These are phyloP conservation scores for Phalera bucephala DNA, from an alignment of 2,888 invertebrate species.

Conservation along the genomic window DNA sequence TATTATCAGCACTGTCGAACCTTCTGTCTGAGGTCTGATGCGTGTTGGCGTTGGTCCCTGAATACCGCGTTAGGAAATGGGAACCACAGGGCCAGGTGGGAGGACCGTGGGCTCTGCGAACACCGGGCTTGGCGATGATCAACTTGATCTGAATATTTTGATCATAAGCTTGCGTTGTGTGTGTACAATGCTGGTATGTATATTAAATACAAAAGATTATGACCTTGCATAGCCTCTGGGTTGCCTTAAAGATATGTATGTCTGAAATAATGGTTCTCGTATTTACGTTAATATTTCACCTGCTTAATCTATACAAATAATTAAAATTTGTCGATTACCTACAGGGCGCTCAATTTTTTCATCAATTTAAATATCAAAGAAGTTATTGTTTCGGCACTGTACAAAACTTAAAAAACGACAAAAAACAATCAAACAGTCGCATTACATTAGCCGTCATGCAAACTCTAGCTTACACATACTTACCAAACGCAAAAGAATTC, in stretches of 20 bases:
- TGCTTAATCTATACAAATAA: too few species aligned
- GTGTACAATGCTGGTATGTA: too few species aligned
- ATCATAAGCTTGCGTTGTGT: too few species aligned
- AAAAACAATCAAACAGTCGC: constrained; percentile 37
- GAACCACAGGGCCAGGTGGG: constrained; percentile 84
- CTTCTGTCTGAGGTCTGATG: constrained; percentile 76
- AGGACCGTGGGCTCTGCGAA: constrained; percentile 83
- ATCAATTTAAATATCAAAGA: too few species aligned
- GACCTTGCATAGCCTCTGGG: too few species aligned
- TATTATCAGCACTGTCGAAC: constrained; percentile 54
- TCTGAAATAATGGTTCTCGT: too few species aligned
- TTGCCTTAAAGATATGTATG: too few species aligned
- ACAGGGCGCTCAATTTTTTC: too few species aligned
- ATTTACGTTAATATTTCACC: too few species aligned
- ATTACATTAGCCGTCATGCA: constrained; percentile 63
- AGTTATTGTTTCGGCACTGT: constrained; percentile 35
- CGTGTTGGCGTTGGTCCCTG: constrained; percentile 76
- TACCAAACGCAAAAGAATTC: constrained; percentile 49
- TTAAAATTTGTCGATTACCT: too few species aligned
- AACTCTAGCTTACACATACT: constrained; percentile 58
- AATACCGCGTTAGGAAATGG: constrained; percentile 84
- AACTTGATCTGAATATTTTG: constrained; percentile 4
- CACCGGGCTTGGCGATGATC: constrained; percentile 27
- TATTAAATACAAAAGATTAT: too few species aligned
- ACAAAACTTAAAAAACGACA: constrained; percentile 40